A percentile compares a stretch with the other conserved stretches of the same genome.
Conservation (phyloP, 1,140 invertebrate species). For the Drosophila mayri region DNA sequence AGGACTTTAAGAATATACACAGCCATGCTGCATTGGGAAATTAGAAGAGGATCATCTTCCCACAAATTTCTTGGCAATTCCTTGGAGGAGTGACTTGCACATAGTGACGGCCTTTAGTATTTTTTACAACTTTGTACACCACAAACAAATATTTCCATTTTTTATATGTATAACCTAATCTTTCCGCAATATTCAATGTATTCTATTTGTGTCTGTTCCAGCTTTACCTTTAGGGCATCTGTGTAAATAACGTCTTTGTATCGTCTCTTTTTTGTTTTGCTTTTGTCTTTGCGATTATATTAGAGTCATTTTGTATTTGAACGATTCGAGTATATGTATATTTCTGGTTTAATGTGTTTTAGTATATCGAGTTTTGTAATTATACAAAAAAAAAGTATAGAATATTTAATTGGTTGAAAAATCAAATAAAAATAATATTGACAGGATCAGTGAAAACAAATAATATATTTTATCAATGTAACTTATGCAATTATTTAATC, state of each 20-base stretch:
- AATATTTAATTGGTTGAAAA: slow-evolving; percentile 30
- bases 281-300: slow-evolving; percentile 32
- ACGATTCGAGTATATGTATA: neutral
- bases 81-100: slow-evolving; percentile 42
- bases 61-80: slow-evolving; percentile 62
- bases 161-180: slow-evolving; percentile 35
- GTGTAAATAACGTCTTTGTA: slow-evolving; percentile 64
- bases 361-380: slow-evolving; percentile 29
- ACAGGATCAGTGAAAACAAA: slow-evolving; percentile 25
- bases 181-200: slow-evolving; percentile 32
- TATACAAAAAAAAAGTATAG: slow-evolving; percentile 8
- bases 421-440: slow-evolving; percentile 27
- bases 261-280: slow-evolving; percentile 41
- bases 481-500: slow-evolving; percentile 61
- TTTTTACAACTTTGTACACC: slow-evolving; percentile 70
- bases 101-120: slow-evolving; percentile 73
- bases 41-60: slow-evolving; percentile 10
- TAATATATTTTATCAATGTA: slow-evolving; percentile 37
- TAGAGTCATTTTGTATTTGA: slow-evolving; percentile 1
- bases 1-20: slow-evolving; percentile 84
- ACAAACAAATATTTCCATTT: slow-evolving; percentile 64
- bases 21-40: slow-evolving; percentile 66
- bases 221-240: slow-evolving; percentile 26
- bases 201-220: slow-evolving; percentile 31
- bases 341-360: slow-evolving; percentile 25